Base-by-base conservation (phyloP, 2,888 invertebrate genomes). In the Drosophila neotestacea region DNA sequence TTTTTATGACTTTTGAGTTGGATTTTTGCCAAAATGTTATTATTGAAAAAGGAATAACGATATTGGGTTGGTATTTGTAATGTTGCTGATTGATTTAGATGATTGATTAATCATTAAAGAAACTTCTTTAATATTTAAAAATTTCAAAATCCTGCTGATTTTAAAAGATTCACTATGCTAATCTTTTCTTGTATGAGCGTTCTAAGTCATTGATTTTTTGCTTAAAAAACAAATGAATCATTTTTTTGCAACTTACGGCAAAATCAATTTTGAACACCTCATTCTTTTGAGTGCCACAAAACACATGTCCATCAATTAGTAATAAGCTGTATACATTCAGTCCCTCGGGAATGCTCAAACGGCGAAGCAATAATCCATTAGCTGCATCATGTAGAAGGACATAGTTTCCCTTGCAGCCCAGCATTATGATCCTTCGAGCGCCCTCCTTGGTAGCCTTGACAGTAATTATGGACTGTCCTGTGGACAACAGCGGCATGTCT, bases 201-300 rank as follows among this genome's bases (percentile, higher is more conserved):
- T 22, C 22, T 22, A 22, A 22, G 22, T 22, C 0, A 22, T 1
- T 2, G 22, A 22, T 22, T 22, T 22, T 22, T 22, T 22, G 22
- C 22, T 22, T 22, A 22, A 22, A 22, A 58, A 30, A 1, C 30
- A 0, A 4, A 16, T 56, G 27, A 55, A 38, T 58, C 28, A 27
- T 27, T 1, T 9, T 4, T n/a, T 9, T 39, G 39, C 36, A 22
- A 94, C 95, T 94, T 88, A 96, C 96, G 79, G 94, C 93, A 92
- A 96, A 96, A 91, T 96, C 95, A 90, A 95, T 95, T n/a, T 95
- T 95, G 68, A 95, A 94, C 90, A 96, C 95, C 81, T 95, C 94
- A 73, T 95, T 94, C 74, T 94, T 94, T 85, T 95, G 95, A 0
- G 96, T 96, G 6, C 96, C 96, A 83, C 96, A 96, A 91, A 95